phyloP scores from a whole-genome alignment of 2,888 invertebrate genomes.

The Meiosimyza decipiens region DNA sequence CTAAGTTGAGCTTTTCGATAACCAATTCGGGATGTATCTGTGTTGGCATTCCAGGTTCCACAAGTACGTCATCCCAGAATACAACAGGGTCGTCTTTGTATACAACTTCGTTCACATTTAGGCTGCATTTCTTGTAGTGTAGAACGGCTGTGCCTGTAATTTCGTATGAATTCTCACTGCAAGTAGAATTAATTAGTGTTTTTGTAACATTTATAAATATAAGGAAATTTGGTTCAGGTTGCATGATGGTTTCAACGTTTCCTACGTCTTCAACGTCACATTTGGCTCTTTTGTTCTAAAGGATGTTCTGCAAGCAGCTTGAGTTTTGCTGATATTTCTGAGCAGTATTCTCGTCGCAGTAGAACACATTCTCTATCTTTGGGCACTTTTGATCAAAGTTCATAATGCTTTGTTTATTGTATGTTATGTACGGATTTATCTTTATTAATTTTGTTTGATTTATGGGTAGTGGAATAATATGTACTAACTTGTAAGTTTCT shows the following conservation, averaged over 20 bases:
- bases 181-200: background rate
- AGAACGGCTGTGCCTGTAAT: too few species aligned
- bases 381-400: conserved; percentile 29
- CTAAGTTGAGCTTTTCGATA: background rate
- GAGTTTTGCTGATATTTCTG: conserved; percentile 10
- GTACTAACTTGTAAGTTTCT: conserved; percentile 32
- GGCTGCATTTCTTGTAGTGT: too few species aligned
- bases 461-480: conserved; percentile 40
- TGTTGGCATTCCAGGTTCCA: background rate
- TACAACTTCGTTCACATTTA: too few species aligned
- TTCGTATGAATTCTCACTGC: too few species aligned
- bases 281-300: background rate
- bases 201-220: background rate
- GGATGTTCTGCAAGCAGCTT: background rate
- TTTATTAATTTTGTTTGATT: conserved; percentile 37
- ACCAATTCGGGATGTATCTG: background rate
- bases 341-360: conserved; percentile 16
- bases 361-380: conserved; percentile 29
- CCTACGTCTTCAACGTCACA: conserved; percentile 18
- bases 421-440: conserved; percentile 27
- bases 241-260: background rate
- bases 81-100: too few species aligned
- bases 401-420: conserved; percentile 32
- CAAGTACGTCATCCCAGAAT: too few species aligned
- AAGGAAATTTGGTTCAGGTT: conserved; percentile 5